Percentiles rank a stretch among this genome's conserved stretches.
Conservation (phyloP, 1,140 invertebrate species). For the Drosophila pandora region DNA sequence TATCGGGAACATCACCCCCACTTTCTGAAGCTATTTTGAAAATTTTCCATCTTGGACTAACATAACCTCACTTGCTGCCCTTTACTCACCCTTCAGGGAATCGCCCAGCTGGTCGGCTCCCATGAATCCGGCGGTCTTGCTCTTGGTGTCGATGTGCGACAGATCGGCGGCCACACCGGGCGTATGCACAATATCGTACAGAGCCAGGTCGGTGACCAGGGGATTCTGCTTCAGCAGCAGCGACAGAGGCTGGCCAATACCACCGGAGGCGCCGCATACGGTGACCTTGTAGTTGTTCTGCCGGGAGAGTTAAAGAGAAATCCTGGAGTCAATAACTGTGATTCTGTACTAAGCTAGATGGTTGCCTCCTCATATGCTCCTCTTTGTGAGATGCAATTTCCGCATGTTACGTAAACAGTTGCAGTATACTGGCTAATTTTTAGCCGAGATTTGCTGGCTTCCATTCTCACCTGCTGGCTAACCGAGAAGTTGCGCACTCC, state of each 20-base stretch:
- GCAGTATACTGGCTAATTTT: constrained; percentile 12
- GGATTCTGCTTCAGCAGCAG: constrained; percentile 97
- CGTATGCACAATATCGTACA: constrained; percentile 98
- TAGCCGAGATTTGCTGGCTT: constrained; percentile 9
- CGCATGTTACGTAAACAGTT: constrained; percentile 66
- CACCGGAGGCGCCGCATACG: constrained; percentile 97
- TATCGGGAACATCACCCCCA: neutral
- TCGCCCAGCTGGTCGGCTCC: constrained; percentile 89
- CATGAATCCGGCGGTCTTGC: constrained; percentile 92
- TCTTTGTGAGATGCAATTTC: constrained; percentile 22
- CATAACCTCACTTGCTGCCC: constrained; percentile 64
- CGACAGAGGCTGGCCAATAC: constrained; percentile 98
- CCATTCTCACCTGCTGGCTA: constrained; percentile 70
- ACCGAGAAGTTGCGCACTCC: constrained; percentile 78
- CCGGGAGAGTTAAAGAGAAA: neutral
- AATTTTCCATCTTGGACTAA: constrained; percentile 33
- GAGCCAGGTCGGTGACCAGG: constrained; percentile 90
- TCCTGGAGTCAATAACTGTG: neutral
- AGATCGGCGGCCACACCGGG: constrained; percentile 99
- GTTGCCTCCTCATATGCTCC: neutral
- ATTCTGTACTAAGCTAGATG: neutral
- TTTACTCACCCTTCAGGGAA: constrained; percentile 85
- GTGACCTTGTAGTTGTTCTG: constrained; percentile 91
- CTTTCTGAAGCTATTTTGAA: neutral
- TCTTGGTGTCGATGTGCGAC: constrained; percentile 96